phyloP scores from a whole-genome alignment of 1,140 invertebrate genomes.

The Cydia amplana region DNA sequence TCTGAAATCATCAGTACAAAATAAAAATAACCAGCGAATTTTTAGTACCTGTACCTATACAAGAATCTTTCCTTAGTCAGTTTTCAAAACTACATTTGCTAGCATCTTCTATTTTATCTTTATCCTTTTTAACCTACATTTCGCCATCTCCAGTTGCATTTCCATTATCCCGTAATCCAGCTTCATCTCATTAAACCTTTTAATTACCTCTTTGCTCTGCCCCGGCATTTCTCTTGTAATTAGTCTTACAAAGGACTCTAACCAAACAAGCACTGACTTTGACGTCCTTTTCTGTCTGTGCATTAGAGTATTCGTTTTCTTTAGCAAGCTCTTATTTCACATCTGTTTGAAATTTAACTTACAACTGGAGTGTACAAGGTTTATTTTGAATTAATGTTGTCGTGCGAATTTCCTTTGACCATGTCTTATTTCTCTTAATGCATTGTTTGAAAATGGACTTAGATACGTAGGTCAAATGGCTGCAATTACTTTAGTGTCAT shows the following conservation, averaged over 20 bases:
- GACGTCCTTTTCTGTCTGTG: constrained; percentile 17
- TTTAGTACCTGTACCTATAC: no score
- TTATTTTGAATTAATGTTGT: background rate
- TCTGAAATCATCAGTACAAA: no score
- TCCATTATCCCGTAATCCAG: constrained; percentile 5
- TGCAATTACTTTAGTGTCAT: background rate
- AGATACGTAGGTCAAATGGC: background rate
- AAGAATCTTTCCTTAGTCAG: no score
- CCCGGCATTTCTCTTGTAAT: background rate
- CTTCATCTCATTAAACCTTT: constrained; percentile 9
- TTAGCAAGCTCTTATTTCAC: background rate
- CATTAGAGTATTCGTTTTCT: background rate
- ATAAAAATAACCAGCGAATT: no score
- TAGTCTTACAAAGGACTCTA: constrained; percentile 21
- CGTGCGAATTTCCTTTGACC: background rate
- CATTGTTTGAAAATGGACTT: constrained; percentile 1
- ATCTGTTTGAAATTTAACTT: background rate
- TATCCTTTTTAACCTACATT: background rate
- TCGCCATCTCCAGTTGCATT: constrained; percentile 3
- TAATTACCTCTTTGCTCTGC: constrained; percentile 7
- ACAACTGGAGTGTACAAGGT: background rate
- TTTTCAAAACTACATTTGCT: no score
- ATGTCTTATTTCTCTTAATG: background rate
- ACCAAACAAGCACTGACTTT: constrained; percentile 16
- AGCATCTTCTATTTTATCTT: background rate